phyloP scores from a whole-genome alignment of 2,797 vertebrate species.

The Eremophila alpestris region DNA sequence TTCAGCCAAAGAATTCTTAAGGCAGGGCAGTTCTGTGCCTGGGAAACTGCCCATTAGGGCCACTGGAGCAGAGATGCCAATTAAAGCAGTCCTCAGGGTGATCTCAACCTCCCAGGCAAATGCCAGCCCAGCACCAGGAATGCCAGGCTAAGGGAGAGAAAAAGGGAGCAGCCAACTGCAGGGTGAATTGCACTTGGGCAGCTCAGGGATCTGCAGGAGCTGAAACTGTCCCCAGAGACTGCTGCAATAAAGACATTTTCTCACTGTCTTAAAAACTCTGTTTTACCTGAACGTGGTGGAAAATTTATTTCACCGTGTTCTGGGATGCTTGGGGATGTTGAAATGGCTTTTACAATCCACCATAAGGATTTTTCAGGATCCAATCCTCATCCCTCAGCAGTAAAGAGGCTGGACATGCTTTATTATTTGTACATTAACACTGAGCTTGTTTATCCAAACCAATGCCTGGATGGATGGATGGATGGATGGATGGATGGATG shows the following conservation, averaged over 20 bases:
- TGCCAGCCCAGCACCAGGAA: background rate
- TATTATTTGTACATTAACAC: background rate
- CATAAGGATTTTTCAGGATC: background rate
- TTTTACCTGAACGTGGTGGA: background rate
- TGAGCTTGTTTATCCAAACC: background rate
- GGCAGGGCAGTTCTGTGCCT: background rate
- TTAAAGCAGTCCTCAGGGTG: constrained; percentile 2
- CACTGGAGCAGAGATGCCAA: constrained; percentile 24
- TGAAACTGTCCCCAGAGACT: background rate
- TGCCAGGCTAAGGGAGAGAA: background rate
- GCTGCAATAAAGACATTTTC: background rate
- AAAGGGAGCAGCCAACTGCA: background rate
- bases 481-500: background rate
- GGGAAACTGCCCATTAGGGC: constrained; percentile 29
- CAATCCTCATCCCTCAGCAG: background rate
- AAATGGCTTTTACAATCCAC: background rate
- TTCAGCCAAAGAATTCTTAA: constrained; percentile 16
- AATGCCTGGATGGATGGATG: background rate
- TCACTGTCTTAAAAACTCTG: background rate
- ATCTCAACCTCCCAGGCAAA: constrained; percentile 10
- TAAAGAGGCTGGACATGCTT: background rate
- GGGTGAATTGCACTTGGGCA: background rate
- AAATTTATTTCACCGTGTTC: background rate
- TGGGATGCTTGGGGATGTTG: background rate
- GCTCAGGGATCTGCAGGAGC: background rate